Conservation (phyloP, 2,888 invertebrate species). For the Miltochrista miniata region DNA sequence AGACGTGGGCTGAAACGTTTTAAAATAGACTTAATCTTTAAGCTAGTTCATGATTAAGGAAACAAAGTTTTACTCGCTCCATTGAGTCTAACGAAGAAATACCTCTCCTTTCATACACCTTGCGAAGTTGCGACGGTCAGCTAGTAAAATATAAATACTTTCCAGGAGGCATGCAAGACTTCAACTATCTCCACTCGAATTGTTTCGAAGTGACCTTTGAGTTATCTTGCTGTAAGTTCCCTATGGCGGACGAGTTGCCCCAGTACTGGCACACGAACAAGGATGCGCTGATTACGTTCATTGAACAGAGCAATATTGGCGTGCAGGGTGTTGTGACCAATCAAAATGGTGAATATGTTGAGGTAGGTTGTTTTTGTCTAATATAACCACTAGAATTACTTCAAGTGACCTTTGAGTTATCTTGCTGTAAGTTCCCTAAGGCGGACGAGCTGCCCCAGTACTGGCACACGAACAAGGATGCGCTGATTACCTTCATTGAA, state of each 20-base stretch:
- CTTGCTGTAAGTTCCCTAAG: slow-evolving; percentile 96
- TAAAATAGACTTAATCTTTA: too few species aligned
- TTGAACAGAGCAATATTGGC: slow-evolving; percentile 91
- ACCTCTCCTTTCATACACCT: too few species aligned
- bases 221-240: slow-evolving; percentile 97
- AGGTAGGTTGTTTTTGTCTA: slow-evolving; percentile 50
- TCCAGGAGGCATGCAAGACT: slow-evolving; percentile 98
- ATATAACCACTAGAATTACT: slow-evolving; percentile 96
- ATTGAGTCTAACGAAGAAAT: too few species aligned
- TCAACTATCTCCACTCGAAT: slow-evolving; percentile 97
- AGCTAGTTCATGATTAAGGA: too few species aligned
- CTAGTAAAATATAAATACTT: too few species aligned
- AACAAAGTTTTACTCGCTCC: too few species aligned
- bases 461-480: slow-evolving; percentile 94
- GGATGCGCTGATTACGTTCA: slow-evolving; percentile 91
- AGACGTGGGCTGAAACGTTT: too few species aligned
- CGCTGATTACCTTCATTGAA: slow-evolving; percentile 93
- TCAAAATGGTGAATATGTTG: slow-evolving; percentile 84
- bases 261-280: slow-evolving; percentile 94
- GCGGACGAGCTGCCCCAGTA: slow-evolving; percentile 87
- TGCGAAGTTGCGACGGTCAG: too few species aligned
- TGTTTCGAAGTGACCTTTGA: slow-evolving; percentile 99
- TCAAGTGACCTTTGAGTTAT: slow-evolving; percentile 97
- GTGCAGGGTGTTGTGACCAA: slow-evolving; percentile 86
- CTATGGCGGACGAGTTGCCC: slow-evolving; percentile 87